These are phyloP conservation scores for Euspilapteryx auroguttella DNA, from an alignment of 2,888 invertebrate genomes.

Conservation along the genomic window DNA sequence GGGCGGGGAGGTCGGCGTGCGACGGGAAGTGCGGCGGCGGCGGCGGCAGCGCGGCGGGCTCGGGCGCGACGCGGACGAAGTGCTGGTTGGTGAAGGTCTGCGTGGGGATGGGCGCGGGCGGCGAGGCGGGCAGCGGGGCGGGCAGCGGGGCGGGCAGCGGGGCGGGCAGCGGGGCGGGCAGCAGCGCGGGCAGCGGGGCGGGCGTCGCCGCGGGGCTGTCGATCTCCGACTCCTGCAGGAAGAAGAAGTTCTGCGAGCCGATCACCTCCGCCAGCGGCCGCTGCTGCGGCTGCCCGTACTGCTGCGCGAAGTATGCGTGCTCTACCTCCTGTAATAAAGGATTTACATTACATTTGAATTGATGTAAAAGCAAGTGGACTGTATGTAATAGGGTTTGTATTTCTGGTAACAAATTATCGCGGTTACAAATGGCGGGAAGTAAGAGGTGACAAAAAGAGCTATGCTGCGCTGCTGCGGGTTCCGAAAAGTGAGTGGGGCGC, in stretches of 20 bases:
- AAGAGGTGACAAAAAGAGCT: too few species aligned
- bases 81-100: slow-evolving; percentile 88
- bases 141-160: too few species aligned
- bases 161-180: too few species aligned
- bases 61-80: slow-evolving; percentile 59
- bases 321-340: slow-evolving; percentile 68
- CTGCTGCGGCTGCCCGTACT: slow-evolving; percentile 57
- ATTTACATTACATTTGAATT: too few species aligned
- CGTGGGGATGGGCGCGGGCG: slow-evolving; percentile 65
- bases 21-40: slow-evolving; percentile 56
- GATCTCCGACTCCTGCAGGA: slow-evolving; percentile 88
- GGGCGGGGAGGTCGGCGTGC: slow-evolving; percentile 56
- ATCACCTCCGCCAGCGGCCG: slow-evolving; percentile 75
- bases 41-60: slow-evolving; percentile 58
- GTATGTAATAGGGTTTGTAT: too few species aligned
- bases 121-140: slow-evolving; percentile 37
- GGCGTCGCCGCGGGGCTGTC: slow-evolving; percentile 70
- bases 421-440: too few species aligned
- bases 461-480: too few species aligned
- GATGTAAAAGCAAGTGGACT: too few species aligned
- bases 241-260: slow-evolving; percentile 76
- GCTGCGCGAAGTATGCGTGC: slow-evolving; percentile 64
- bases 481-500: too few species aligned
- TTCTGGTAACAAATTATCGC: too few species aligned
- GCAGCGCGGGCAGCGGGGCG: too few species aligned